Base-by-base conservation (phyloP, 2,113 vertebrate species). In the Beaufortia kweichowensis region DNA sequence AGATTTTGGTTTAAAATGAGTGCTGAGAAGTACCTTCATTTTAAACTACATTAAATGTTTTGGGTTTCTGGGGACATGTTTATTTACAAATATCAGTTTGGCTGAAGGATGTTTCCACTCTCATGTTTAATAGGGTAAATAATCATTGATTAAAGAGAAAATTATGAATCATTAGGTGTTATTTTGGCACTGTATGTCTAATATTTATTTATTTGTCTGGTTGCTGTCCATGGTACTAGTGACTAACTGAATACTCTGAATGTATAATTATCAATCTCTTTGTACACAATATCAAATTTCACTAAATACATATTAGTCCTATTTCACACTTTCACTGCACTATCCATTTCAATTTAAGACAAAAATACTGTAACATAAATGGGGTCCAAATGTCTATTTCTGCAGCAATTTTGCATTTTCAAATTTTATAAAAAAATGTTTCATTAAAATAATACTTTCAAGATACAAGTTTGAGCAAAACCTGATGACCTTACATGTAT, bases 181-280 rank as follows among this genome's bases (percentile, higher is more conserved):
- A 15, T 28, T 28, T 41, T 50, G 46, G 11, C 15, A 21, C 2
- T 71, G 24, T 43, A 26, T 53, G 23, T 62, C 8, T 74, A 9
- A 65, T 39, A 23, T 24, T 29, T 41, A 43, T 59, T 46, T 59
- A 55, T 79, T 84, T 76, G 61, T 76, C 69, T 79, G 46, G 80
- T 82, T 70, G 72, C 87, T 89, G 84, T 89, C 85, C 86, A 24
- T 78, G 87, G 84, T 88, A 57, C 89, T 87, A 81, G 83, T 79
- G 69, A 77, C 80, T 79, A 85, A 86, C 80, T 23, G 33, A 14
- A 65, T 28, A 10, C 59, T 12, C 48, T 67, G 33, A 39, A 1
- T 7, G 4, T 8, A 35, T 39, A 39, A 50, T 26, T 26, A 8
- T 3, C 28, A 2, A n/a, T 15, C 24, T 59, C 53, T 29, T 24